Conservation (phyloP, 2,888 invertebrate species). For the Torymus texanus region DNA sequence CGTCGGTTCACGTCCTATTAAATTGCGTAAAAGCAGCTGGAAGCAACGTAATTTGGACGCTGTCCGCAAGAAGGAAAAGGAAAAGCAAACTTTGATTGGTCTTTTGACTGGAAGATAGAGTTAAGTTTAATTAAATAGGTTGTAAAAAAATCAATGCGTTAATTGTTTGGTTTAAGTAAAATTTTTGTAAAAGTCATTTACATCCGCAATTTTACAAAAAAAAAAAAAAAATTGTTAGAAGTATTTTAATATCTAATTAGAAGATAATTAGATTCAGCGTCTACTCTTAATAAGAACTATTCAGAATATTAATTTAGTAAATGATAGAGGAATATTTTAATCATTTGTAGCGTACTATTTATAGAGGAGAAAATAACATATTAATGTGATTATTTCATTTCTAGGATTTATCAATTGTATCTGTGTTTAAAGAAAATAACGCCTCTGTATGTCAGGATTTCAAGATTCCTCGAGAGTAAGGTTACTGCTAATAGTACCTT, state of each 20-base stretch:
- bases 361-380: too few species aligned
- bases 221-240: too few species aligned
- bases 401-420: conserved; percentile 25
- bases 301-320: background rate
- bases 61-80: conserved; percentile 96
- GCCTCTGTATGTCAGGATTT: background rate
- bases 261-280: too few species aligned
- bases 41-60: conserved; percentile 93
- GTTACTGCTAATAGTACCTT: background rate
- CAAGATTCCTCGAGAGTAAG: background rate
- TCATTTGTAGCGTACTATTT: too few species aligned
- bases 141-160: background rate
- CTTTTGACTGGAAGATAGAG: conserved; percentile 80
- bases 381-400: conserved; percentile 26
- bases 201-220: too few species aligned
- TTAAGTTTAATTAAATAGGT: conserved; percentile 38
- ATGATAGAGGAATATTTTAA: background rate
- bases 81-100: conserved; percentile 90
- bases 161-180: conserved; percentile 16
- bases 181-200: background rate
- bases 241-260: too few species aligned
- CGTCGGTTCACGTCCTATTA: conserved; percentile 98
- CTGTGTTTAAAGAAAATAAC: conserved; percentile 4
- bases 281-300: background rate
- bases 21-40: conserved; percentile 97